Base-by-base conservation (phyloP, 2,888 invertebrate genomes). In the Odontomyia ornata region DNA sequence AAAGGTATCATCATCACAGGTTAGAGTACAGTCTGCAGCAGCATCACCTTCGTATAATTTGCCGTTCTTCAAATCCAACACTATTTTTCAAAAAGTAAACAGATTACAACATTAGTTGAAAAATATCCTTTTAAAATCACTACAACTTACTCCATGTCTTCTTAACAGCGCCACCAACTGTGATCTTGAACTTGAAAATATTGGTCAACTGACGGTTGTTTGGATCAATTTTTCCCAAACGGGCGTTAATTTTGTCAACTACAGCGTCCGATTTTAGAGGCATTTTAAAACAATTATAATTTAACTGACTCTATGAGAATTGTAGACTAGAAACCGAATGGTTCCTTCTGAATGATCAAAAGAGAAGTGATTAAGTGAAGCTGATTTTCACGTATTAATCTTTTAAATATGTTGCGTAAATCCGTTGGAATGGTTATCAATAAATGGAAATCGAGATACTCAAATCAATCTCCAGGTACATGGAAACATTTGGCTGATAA, bases 111-210 rank as follows among this genome's bases (percentile, higher is more conserved):
- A 64, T 23, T 43, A 28, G 28, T 43, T 7, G 57, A 60, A 25
- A n/a, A n/a, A n/a, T n/a, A 60, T 60, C 13, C 25, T 21, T 43
- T 43, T 2, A 36, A 36, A 21, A 67, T 1, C 11, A 5, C 18
- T 3, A 36, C 5, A 9, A 78, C 80, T 79, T 78, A 80, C 80
- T 77, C 80, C 80, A 80, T 46, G 75, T 75, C 47, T 80, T 80
- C 18, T 65, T 62, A 5, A 78, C 72, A 23, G 65, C 56, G 13
- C 79, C 80, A 62, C 73, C 52, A 21, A 64, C 64, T 5, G 79
- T 79, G 47, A 80, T 79, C n/a, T 79, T 79, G 30, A 79, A 80
- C 75, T 80, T 79, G 57, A 77, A 80, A 47, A 79, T 73, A 75
- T 79, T 79, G n/a, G 62, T 30, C 21, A 80, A 73, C 76, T 78